A percentile compares a stretch with the other conserved stretches of the same genome.
Conservation (phyloP, 2,888 invertebrate genomes). For the Noctua janthina region DNA sequence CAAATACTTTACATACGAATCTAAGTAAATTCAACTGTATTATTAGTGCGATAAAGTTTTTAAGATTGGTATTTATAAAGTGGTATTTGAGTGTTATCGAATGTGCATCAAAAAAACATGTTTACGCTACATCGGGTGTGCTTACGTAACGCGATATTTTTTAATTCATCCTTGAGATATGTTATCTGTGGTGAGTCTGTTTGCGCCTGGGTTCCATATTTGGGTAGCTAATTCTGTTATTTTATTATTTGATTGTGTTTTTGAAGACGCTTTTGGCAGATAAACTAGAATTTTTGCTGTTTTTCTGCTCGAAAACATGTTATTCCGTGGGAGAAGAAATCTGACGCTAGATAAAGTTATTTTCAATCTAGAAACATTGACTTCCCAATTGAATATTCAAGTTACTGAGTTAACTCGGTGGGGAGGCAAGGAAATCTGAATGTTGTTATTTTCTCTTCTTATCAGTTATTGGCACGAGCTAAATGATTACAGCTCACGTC, state of each 20-base stretch:
- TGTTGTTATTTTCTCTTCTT: slow-evolving; percentile 6
- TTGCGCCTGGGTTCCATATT: slow-evolving; percentile 50
- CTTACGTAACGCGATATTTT: slow-evolving; percentile 74
- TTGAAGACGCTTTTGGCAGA: not conserved
- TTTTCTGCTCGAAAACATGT: not conserved
- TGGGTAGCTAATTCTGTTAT: slow-evolving; percentile 39
- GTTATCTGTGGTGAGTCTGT: slow-evolving; percentile 66
- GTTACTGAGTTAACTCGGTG: not conserved
- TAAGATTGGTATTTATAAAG: not conserved
- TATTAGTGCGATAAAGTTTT: not conserved
- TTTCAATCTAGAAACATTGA: not conserved
- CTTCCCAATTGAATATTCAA: not conserved
- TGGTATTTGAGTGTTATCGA: slow-evolving; percentile 57
- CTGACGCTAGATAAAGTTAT: not conserved
- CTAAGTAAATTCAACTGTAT: slow-evolving; percentile 42
- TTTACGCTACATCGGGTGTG: slow-evolving; percentile 68
- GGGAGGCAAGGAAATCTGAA: not conserved
- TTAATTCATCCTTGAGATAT: slow-evolving; percentile 80
- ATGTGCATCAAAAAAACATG: slow-evolving; percentile 74
- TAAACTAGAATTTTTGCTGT: not conserved
- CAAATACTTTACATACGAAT: slow-evolving; percentile 14
- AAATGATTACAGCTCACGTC: slow-evolving; percentile 7
- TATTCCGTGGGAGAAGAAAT: not conserved
- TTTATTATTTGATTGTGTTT: slow-evolving; percentile 30
- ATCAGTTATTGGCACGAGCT: slow-evolving; percentile 10